phyloP scores from a whole-genome alignment of 2,113 vertebrate genomes.

The Pomatostomus ruficeps region DNA sequence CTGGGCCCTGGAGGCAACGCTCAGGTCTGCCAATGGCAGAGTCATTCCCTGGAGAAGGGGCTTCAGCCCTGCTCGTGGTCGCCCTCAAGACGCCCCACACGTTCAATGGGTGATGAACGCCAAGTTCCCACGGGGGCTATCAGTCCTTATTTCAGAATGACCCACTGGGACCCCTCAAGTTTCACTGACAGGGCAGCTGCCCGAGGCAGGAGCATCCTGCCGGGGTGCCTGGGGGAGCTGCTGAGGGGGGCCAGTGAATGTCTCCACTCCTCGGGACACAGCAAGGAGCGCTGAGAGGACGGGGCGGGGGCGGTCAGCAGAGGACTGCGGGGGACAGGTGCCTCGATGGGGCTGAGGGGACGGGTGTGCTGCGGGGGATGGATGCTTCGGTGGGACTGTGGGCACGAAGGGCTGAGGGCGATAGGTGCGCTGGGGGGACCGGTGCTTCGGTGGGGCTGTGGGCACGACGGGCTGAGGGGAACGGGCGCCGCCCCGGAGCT shows the following conservation, averaged over 20 bases:
- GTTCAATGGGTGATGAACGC: accelerated
- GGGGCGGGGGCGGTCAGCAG: too few species aligned
- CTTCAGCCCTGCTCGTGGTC: accelerated
- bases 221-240: too few species aligned
- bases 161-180: background rate
- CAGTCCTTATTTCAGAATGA: background rate
- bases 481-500: too few species aligned
- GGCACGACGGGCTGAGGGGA: background rate
- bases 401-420: too few species aligned
- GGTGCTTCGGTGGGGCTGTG: background rate
- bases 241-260: background rate
- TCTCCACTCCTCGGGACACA: background rate
- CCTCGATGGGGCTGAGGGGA: background rate
- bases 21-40: accelerated
- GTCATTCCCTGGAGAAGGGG: background rate
- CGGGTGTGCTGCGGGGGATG: too few species aligned
- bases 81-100: too few species aligned
- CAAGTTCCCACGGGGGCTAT: background rate
- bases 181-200: background rate
- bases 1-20: accelerated
- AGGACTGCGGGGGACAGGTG: background rate
- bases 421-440: background rate
- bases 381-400: background rate
- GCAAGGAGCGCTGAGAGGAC: background rate
- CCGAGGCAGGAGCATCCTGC: too few species aligned